Base-by-base conservation (phyloP, 2,888 invertebrate genomes). In the Drosophila buzzatii region DNA sequence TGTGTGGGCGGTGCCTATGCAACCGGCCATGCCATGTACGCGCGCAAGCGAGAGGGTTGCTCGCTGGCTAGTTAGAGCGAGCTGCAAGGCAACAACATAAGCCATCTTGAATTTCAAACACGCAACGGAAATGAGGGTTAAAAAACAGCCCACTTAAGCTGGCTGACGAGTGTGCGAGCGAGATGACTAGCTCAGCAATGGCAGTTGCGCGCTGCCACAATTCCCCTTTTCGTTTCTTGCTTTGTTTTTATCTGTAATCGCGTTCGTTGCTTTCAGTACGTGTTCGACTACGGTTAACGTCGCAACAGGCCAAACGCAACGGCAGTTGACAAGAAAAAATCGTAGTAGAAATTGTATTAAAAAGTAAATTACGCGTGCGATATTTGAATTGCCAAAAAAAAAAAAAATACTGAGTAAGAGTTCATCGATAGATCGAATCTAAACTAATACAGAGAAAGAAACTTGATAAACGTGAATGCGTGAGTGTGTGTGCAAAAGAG, bases 101-200 rank as follows among this genome's bases (percentile, higher is more conserved):
- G 91, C 90, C 91, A 91, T 91, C 91, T 91, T 91, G 90, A 87
- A 90, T 83, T 85, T 79, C 67, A 73, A 79, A 73, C 65, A 59
- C 59, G 47, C 75, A 79, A 72, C 89, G 88, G 85, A 82, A 87
- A 81, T 71, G 82, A 79, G 91, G 91, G 90, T 89, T 84, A 79
- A 82, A 81, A 70, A 42, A 35, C 23, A 18, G 9, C 42, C 10
- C 23, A 9, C 62, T 2, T 53, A 68, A 20, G 41, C 47, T 5
- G 3, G 14, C 4, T 35, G 16, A 52, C 44, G 57, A 65, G 53
- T 6, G 85, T 23, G 56, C 51, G 47, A 87, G 70, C 49, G 82
- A 73, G 85, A 84, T 45, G n/a, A 65, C 79, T 55, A 65, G 56
- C 10, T 57, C 1, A 12, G 6, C 2, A 20, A 10, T 8, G 8